A percentile compares a stretch with the other conserved stretches of the same genome.
These are phyloP conservation scores for Takifugu ocellatus DNA, from an alignment of 2,797 vertebrate genomes.

Conservation along the genomic window DNA sequence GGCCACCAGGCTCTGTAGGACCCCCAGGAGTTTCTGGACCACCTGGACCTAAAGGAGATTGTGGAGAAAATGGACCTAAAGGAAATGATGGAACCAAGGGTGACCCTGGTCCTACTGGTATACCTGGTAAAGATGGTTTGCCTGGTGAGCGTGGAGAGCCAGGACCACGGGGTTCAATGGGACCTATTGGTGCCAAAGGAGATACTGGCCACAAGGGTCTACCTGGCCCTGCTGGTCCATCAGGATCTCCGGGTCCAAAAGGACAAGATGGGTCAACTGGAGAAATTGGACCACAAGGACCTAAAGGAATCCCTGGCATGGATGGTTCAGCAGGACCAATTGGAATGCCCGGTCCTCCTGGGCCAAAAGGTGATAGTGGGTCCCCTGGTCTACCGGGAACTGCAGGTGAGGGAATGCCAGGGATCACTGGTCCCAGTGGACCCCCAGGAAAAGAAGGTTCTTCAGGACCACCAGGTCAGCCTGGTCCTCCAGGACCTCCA, in stretches of 20 bases:
- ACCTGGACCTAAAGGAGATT: constrained; percentile 89
- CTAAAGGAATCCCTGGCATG: constrained; percentile 90
- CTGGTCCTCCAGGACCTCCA: constrained; percentile 89
- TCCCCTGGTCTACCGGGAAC: constrained; percentile 83
- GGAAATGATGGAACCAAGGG: constrained; percentile 86
- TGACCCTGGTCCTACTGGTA: constrained; percentile 83
- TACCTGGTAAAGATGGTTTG: constrained; percentile 88
- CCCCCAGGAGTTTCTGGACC: constrained; percentile 82
- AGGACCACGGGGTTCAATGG: constrained; percentile 85
- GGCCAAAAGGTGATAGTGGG: constrained; percentile 87
- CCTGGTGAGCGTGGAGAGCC: constrained; percentile 87
- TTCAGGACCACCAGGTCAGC: constrained; percentile 81
- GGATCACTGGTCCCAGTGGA: constrained; percentile 82
- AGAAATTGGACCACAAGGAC: constrained; percentile 86
- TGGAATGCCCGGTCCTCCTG: constrained; percentile 83
- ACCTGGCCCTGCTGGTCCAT: constrained; percentile 80
- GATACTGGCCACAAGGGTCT: constrained; percentile 87
- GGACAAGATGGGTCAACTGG: constrained; percentile 86
- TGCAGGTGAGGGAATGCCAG: constrained; percentile 81
- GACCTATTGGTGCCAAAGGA: constrained; percentile 86
- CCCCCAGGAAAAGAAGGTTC: constrained; percentile 85
- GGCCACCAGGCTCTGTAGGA: constrained; percentile 83
- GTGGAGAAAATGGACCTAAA: constrained; percentile 81
- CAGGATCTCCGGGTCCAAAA: constrained; percentile 84
- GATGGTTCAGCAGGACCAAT: constrained; percentile 85